Evolutionary conservation across 1,140 invertebrate species (phyloP), one percentile per base, ranked within the genome.

Genomic region (Drosophila bipectinata): DNA sequence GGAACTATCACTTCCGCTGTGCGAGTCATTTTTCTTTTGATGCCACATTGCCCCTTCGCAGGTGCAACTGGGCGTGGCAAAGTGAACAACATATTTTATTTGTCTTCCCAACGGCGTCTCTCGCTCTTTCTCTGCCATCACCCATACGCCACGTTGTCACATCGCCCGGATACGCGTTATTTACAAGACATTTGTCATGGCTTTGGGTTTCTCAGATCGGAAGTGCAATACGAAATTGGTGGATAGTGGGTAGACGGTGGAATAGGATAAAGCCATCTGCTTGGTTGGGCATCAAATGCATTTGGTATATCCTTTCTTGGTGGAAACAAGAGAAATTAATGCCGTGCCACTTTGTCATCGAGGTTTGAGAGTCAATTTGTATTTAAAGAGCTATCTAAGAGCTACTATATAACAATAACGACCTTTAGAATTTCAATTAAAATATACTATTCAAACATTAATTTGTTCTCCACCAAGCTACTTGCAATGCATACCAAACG

Each of bases 141-240:
- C 32, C 54, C 67, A 56, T 62, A 57, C 54, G 59, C 51, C 74
- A 59, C 60, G 64, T 77, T 85, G 68, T 77, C 69, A 53, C 68
- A 69, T 69, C 60, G 56, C 77, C 67, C 77, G 72, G 68, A 74
- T 71, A 67, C 64, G 77, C 77, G 73, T 80, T 85, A 81, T 67
- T 80, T 85, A 80, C 73, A 80, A 77, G 49, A 85, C 77, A 85
- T 85, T 85, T 85, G 77, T 87, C 81, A 87, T 78, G 77, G 82
- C 73, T 78, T 85, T 69, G 72, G 60, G 39, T 75, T 55, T 55
- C 30, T 79, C 48, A 49, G 63, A 76, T 76, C 58, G 51, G 45
- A 44, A 34, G 24, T 57, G 56, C 55, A 51, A 34, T 53, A 12
- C 30, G 34, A 26, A 8, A 2, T 10, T 8, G 15, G 26, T 10